Conservation (phyloP, 2,888 invertebrate species). For the Serrognathus titanus region DNA sequence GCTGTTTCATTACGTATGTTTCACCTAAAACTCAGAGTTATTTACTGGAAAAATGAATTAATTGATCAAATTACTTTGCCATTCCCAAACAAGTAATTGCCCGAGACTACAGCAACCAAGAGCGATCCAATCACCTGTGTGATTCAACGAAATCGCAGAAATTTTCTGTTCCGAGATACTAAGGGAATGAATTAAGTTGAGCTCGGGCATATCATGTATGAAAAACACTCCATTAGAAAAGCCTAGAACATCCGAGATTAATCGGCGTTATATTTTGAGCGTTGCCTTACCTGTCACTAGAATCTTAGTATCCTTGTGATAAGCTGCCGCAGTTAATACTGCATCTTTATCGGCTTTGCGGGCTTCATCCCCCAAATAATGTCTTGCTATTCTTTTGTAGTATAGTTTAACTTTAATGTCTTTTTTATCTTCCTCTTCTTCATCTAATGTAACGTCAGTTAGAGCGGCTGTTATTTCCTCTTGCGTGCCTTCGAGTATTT, state of each 20-base stretch:
- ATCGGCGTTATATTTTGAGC: neutral
- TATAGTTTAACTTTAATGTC: conserved; percentile 50
- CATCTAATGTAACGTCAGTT: conserved; percentile 51
- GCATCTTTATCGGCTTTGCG: conserved; percentile 61
- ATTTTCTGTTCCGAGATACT: conserved; percentile 86
- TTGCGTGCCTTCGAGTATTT: conserved; percentile 56
- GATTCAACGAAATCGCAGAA: conserved; percentile 76
- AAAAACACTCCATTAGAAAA: conserved; percentile 90
- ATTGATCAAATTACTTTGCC: conserved; percentile 72
- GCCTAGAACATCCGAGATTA: conserved; percentile 51
- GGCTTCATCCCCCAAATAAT: conserved; percentile 71
- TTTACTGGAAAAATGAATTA: neutral
- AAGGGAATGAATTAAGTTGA: conserved; percentile 84
- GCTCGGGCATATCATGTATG: conserved; percentile 91
- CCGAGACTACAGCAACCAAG: conserved; percentile 86
- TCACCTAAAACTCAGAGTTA: conserved; percentile 57
- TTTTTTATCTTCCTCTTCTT: conserved; percentile 43
- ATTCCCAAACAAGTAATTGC: conserved; percentile 97
- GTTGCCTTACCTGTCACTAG: conserved; percentile 65
- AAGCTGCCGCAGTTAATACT: conserved; percentile 75
- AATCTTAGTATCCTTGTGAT: conserved; percentile 74
- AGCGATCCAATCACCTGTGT: conserved; percentile 94
- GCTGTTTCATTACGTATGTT: conserved; percentile 96
- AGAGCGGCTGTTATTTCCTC: conserved; percentile 42
- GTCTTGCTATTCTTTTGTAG: conserved; percentile 69